Percentiles rank a stretch among this genome's conserved stretches.
phyloP scores from a whole-genome alignment of 35 echinoderm and acorn worm species.

The Hemicentrotus pulcherrimus region DNA sequence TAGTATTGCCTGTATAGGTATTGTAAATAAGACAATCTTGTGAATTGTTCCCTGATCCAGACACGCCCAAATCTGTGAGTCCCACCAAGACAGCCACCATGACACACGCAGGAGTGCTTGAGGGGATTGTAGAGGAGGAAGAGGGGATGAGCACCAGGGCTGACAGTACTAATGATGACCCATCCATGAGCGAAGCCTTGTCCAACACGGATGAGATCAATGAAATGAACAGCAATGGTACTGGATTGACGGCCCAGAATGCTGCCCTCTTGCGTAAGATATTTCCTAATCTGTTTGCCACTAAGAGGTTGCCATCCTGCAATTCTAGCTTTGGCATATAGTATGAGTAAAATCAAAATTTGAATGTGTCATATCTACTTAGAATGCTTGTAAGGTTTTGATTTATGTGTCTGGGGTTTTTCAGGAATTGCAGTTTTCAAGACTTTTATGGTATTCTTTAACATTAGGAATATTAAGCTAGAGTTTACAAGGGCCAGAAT shows the following conservation, averaged over 20 bases:
- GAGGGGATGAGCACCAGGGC: constrained; percentile 31
- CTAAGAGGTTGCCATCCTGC: no score
- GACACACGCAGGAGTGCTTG: constrained; percentile 64
- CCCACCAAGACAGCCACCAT: constrained; percentile 79
- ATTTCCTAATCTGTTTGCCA: not conserved
- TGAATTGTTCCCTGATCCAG: not conserved
- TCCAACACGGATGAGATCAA: constrained; percentile 92
- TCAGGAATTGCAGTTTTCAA: no score
- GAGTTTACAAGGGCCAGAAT: no score
- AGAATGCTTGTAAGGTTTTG: no score
- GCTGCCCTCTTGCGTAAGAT: constrained; percentile 84
- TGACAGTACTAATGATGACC: constrained; percentile 48
- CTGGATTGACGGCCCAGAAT: constrained; percentile 76
- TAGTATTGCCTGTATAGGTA: no score
- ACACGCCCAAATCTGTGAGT: constrained; percentile 59
- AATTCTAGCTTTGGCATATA: no score
- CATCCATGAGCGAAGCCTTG: constrained; percentile 62
- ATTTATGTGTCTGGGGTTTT: no score
- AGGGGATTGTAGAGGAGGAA: constrained; percentile 89
- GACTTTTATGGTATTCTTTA: no score
- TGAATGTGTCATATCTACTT: no score
- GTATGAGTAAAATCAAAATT: no score
- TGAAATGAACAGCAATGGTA: constrained; percentile 60
- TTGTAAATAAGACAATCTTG: not conserved
- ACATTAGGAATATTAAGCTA: no score